Conservation (phyloP, 2,888 invertebrate species). For the Ophioninae sp. region DNA sequence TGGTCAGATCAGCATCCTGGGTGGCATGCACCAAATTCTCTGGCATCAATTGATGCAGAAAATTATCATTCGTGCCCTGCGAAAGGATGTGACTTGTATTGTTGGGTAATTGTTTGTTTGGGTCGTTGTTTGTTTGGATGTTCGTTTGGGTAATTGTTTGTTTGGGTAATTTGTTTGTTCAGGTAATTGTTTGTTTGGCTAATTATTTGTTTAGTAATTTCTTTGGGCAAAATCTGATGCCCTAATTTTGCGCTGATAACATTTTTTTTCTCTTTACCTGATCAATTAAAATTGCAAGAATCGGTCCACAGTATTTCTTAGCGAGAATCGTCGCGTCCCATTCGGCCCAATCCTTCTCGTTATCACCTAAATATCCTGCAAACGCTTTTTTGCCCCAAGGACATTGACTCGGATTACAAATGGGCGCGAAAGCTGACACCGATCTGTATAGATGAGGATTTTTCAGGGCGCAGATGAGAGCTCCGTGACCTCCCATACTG, state of each 20-base stretch:
- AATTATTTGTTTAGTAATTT: no score
- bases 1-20: conserved; percentile 85
- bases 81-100: conserved; percentile 62
- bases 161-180: no score
- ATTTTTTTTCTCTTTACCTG: conserved; percentile 84
- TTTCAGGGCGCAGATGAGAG: conserved; percentile 93
- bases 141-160: no score
- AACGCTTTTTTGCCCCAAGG: conserved; percentile 96
- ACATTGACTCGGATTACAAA: conserved; percentile 92
- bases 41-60: conserved; percentile 90
- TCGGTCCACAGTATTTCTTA: conserved; percentile 91
- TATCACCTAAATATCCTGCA: conserved; percentile 88
- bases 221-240: no score
- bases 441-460: conserved; percentile 94
- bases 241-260: neutral
- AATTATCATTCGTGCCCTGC: conserved; percentile 92
- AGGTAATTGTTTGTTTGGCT: no score
- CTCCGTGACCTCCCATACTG: conserved; percentile 98
- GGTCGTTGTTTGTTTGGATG: neutral
- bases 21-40: conserved; percentile 90
- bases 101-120: neutral
- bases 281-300: conserved; percentile 92
- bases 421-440: conserved; percentile 97
- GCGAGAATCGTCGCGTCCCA: conserved; percentile 95
- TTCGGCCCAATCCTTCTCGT: conserved; percentile 87